Conservation (phyloP, 92 coral and sea anemone species). For the Desmophyllum pertusum region DNA sequence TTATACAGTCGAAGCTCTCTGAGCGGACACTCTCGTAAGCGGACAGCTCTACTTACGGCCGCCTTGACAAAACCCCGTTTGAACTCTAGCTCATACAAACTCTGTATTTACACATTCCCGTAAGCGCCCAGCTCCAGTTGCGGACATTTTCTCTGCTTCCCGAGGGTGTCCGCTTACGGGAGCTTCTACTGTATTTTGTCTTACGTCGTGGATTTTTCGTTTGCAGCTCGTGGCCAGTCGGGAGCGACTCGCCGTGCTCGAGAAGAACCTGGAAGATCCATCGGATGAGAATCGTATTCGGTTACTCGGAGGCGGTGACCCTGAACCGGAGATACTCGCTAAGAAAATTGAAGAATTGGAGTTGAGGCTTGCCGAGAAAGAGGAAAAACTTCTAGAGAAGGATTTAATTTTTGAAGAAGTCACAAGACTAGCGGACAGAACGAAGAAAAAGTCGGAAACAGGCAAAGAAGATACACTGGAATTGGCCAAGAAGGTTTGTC, state of each 20-base stretch:
- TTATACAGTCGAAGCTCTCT: too few relatives aligned
- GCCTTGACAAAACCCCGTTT: too few relatives aligned
- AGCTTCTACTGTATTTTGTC: too few relatives aligned
- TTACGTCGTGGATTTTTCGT: neutral
- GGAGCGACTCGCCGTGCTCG: slow-evolving; percentile 87
- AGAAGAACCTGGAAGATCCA: slow-evolving; percentile 90
- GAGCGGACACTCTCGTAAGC: too few relatives aligned
- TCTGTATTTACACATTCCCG: too few relatives aligned
- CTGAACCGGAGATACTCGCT: slow-evolving; percentile 92
- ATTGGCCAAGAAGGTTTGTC: slow-evolving; percentile 91
- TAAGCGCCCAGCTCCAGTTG: too few relatives aligned
- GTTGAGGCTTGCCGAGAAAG: slow-evolving; percentile 94
- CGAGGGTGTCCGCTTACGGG: too few relatives aligned
- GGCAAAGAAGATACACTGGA: slow-evolving; percentile 96
- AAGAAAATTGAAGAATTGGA: slow-evolving; percentile 96
- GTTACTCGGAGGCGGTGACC: slow-evolving; percentile 88
- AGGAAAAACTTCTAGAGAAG: slow-evolving; percentile 95
- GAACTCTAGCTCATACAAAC: too few relatives aligned
- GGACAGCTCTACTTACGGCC: too few relatives aligned
- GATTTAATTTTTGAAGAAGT: slow-evolving; percentile 97
- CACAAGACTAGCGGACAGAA: slow-evolving; percentile 95
- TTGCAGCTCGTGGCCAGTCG: slow-evolving; percentile 82
- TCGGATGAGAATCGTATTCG: slow-evolving; percentile 88
- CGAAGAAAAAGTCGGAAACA: slow-evolving; percentile 93
- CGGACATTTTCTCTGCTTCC: too few relatives aligned